Evolutionary conservation across 2,113 vertebrate species (phyloP), one percentile per base, ranked within the genome.

Genomic region (Burhinus bistriatus): DNA sequence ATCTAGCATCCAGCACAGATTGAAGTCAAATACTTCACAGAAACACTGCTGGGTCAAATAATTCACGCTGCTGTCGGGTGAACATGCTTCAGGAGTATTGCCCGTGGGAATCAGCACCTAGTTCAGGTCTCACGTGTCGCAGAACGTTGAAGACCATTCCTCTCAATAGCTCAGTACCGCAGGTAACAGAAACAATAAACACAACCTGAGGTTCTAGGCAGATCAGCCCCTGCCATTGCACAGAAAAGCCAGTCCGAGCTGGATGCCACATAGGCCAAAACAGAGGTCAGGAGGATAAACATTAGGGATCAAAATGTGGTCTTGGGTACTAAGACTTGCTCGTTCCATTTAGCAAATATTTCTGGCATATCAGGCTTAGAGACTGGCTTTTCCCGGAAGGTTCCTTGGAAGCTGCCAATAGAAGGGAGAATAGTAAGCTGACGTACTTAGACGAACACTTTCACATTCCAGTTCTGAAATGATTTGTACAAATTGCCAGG

Each of bases 121-220:
- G 21, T 32, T 58, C 2, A 3, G 34, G 38, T 47, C 62, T 83
- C 44, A 32, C 0, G 1, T 16, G 45, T 15, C 45, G 49, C 47
- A 32, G 25, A 20, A 40, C 0, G 2, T 3, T 16, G 32, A 47
- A 16, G 22, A 19, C 6, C 3, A 0, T 40, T 58, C 11, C 4
- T n/a, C 38, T 34, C 47, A 6, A 23, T 51, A 23, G 22, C 22
- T 51, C 22, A 12, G 4, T 49, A 22, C 47, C 21, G 20, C 19
- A 20, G 45, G 49, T 45, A 38, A 12, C 20, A 40, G 8, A 25
- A 25, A 18, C 40, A 25, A 6, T 20, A 20, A 61, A 6, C 16
- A 5, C 27, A 22, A 4, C n/a, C 9, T 5, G 47, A 38, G 57
- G 47, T 19, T 38, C 38, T 19, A 5, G 42, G 26, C 20, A 47